Evolutionary conservation across 2,113 vertebrate genomes (phyloP).

Genomic region (Lasiurus cinereus): DNA sequence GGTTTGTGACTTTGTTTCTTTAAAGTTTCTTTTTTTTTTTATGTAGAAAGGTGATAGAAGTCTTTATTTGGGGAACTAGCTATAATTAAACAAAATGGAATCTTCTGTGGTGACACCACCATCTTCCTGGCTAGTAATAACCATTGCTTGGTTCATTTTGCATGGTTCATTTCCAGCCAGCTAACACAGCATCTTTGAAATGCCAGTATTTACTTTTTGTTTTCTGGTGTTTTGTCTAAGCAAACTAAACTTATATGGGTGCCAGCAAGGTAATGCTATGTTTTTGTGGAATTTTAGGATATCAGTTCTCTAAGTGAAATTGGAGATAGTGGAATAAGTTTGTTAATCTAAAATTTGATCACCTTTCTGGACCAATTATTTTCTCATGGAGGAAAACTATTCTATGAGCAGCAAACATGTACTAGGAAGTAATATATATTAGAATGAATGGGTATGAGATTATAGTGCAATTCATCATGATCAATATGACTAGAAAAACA

Average conservation of each 20-base stretch:
- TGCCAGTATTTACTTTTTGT: slow-evolving; percentile 53
- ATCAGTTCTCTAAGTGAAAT: slow-evolving; percentile 27
- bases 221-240: neutral
- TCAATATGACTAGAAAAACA: slow-evolving; percentile 19
- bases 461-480: neutral
- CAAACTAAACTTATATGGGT: slow-evolving; percentile 38
- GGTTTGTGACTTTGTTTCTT: slow-evolving; percentile 35
- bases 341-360: slow-evolving; percentile 6
- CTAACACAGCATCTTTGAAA: slow-evolving; percentile 59
- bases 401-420: neutral
- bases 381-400: slow-evolving; percentile 48
- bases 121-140: slow-evolving; percentile 30
- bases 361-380: slow-evolving; percentile 17
- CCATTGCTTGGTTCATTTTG: slow-evolving; percentile 43
- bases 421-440: neutral
- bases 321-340: neutral
- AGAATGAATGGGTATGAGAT: neutral
- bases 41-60: slow-evolving; percentile 2
- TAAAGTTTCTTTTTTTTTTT: slow-evolving; percentile 29
- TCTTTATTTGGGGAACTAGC: neutral
- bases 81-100: slow-evolving; percentile 22
- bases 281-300: neutral
- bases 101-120: neutral
- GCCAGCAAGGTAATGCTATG: neutral
- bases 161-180: slow-evolving; percentile 39